phyloP scores from a whole-genome alignment of 2,888 invertebrate species.

The Limenitis arthemis region DNA sequence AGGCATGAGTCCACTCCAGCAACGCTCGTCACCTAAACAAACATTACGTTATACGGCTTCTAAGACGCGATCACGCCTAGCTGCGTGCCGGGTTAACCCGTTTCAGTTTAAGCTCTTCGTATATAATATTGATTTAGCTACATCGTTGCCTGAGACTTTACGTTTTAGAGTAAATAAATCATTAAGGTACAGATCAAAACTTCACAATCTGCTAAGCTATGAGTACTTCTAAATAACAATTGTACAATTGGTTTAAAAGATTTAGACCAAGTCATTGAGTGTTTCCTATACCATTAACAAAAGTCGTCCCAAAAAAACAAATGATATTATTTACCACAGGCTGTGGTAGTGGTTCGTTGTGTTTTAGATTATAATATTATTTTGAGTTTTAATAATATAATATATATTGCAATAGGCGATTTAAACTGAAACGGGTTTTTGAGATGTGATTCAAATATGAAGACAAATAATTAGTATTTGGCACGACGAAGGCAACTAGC shows the following conservation, averaged over 20 bases:
- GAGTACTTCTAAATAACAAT: too few relatives aligned
- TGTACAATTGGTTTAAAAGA: too few relatives aligned
- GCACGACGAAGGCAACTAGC: slow-evolving; percentile 40
- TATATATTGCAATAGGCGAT: not conserved
- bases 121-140: not conserved
- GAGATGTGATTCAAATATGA: slow-evolving; percentile 10
- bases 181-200: too few relatives aligned
- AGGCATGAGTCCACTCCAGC: slow-evolving; percentile 76
- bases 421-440: slow-evolving; percentile 20
- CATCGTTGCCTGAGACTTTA: not conserved
- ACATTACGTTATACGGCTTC: slow-evolving; percentile 7
- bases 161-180: too few relatives aligned
- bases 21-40: slow-evolving; percentile 36
- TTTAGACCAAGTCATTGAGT: too few relatives aligned
- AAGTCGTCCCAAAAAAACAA: too few relatives aligned
- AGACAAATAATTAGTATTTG: slow-evolving; percentile 21
- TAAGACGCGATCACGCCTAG: slow-evolving; percentile 11
- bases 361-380: too few relatives aligned
- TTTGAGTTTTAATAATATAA: not conserved
- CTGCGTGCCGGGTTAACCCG: slow-evolving; percentile 25
- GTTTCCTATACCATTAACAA: too few relatives aligned
- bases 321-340: too few relatives aligned
- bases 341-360: too few relatives aligned
- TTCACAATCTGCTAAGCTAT: too few relatives aligned
- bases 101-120: slow-evolving; percentile 12